A percentile compares a stretch with the other conserved stretches of the same genome.
phyloP scores from a whole-genome alignment of 2,113 vertebrate species.

The Dryoscopus gambensis region DNA sequence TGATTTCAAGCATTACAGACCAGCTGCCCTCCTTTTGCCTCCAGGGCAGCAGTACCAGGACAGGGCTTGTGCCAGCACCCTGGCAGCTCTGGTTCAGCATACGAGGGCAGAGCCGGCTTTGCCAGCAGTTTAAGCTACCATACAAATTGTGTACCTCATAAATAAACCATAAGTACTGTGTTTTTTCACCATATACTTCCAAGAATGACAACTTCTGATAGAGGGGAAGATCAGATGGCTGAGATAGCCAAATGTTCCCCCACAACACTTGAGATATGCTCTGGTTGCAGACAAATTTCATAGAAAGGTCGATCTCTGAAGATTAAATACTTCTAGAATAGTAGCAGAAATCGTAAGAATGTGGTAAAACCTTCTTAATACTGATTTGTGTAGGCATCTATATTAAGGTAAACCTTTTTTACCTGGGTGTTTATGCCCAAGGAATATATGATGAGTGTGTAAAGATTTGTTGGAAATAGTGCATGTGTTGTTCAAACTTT shows the following conservation, averaged over 20 bases:
- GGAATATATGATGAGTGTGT: background rate
- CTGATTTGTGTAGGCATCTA: background rate
- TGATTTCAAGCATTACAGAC: background rate
- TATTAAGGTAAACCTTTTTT: background rate
- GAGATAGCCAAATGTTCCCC: background rate
- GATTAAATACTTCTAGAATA: background rate
- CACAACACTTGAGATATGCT: background rate
- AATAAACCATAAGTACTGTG: background rate
- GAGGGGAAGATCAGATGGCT: background rate
- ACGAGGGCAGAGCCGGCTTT: background rate
- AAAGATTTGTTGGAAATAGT: background rate
- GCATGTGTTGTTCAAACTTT: background rate
- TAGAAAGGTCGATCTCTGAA: background rate
- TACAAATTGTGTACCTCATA: background rate
- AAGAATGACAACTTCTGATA: background rate
- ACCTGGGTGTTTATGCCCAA: background rate
- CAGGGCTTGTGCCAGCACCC: background rate
- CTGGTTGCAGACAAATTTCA: background rate
- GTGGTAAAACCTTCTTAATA: background rate
- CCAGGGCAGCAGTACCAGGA: background rate
- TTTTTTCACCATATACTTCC: background rate
- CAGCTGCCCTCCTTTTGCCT: background rate
- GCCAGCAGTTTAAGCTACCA: background rate
- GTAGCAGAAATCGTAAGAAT: background rate
- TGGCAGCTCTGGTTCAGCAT: background rate